Base-by-base conservation (phyloP, 2,888 invertebrate species). In the Orthosia gothica region DNA sequence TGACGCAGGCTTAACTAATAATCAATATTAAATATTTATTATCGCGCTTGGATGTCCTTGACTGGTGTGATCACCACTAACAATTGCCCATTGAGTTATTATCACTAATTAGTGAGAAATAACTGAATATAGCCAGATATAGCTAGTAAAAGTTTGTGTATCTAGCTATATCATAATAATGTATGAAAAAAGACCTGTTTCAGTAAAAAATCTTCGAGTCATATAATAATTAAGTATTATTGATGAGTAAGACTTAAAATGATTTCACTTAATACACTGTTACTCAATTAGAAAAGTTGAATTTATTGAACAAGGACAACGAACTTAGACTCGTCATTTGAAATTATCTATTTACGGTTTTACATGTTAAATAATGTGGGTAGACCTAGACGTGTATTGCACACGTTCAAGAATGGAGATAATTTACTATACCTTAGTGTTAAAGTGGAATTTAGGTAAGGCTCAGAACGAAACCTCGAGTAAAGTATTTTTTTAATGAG, bases 271-370 rank as follows among this genome's bases (percentile, higher is more conserved):
- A 16, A 7, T 32, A 23, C 12, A 40, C 32, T n/a, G 47, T n/a
- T 75, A 49, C n/a, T 75, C 13, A 11, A 62, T 49, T 49, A 55
- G 9, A 65, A 74, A 74, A 26, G 16, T 65, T 65, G 16, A 5
- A 13, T 63, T 18, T 18, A 20, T 75, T 49, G 5, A 54, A 49
- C 5, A 52, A 75, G 50, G 23, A 61, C 20, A 52, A 61, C 3
- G 47, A 73, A 23, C 23, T 63, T 47, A 13, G 18, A 49, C 15
- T 16, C n/a, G 45, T 20, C 15, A 61, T n/a, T 16, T 75, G 15
- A 74, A 13, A 50, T 16, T 20, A 23, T 40, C 4, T 40, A 49
- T 50, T 23, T 5, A 72, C 16, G 9, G 26, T 16, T 50, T 16
- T 20, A 15, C 18, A 32, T n/a, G 3, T 26, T 40, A 7, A 40